phyloP scores from a whole-genome alignment of 2,797 vertebrate species.

The Bovichtus variegatus region DNA sequence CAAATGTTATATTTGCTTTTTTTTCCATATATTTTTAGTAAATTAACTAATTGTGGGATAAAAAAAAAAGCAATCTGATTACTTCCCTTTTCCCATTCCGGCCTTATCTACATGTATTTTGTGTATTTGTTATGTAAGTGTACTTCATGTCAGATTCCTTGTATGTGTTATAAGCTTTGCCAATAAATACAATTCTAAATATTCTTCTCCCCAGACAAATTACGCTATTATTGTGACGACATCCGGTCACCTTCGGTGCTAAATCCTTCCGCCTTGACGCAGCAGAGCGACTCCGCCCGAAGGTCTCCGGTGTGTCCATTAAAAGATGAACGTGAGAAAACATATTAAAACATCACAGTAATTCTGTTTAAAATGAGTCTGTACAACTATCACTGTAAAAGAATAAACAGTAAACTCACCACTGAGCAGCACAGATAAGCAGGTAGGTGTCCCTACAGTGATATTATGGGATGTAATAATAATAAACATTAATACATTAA shows the following conservation, averaged over 20 bases:
- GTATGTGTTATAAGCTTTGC: background rate
- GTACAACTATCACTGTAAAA: background rate
- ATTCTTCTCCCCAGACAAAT: background rate
- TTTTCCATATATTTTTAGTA: no score
- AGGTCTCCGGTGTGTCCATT: slow-evolving; percentile 21
- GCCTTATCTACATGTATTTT: no score
- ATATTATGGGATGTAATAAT: background rate
- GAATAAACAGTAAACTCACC: background rate
- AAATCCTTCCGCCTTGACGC: accelerated
- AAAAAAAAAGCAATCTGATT: no score
- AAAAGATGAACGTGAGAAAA: slow-evolving; percentile 49
- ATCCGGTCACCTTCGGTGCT: background rate
- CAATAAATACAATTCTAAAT: background rate
- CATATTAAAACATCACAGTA: background rate
- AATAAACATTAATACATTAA: background rate
- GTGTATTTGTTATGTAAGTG: background rate
- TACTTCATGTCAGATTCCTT: background rate
- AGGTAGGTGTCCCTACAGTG: background rate
- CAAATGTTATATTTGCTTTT: no score
- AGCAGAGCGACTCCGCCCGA: slow-evolving; percentile 30
- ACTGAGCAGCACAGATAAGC: background rate
- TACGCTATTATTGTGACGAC: slow-evolving; percentile 41
- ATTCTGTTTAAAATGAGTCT: background rate
- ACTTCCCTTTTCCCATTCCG: no score
- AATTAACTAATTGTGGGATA: no score